Percentiles rank a stretch among this genome's conserved stretches.
These are phyloP conservation scores for Tupaia tana DNA, from an alignment of 2,113 vertebrate genomes.

Conservation along the genomic window DNA sequence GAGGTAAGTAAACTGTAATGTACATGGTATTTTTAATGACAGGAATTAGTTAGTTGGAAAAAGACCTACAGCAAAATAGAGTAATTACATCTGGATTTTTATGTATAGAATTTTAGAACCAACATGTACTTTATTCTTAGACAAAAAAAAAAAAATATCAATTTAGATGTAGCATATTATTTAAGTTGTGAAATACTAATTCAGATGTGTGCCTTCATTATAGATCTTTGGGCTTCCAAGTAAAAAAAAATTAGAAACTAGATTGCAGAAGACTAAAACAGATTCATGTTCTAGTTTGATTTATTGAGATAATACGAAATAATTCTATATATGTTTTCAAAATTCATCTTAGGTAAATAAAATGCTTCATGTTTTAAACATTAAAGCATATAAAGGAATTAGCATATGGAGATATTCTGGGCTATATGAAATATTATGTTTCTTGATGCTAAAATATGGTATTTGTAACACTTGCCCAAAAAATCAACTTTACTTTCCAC, in stretches of 20 bases:
- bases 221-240: neutral
- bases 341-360: neutral
- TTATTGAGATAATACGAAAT: neutral
- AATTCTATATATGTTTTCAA: neutral
- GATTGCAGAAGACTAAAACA: neutral
- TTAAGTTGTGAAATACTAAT: neutral
- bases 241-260: conserved; percentile 16
- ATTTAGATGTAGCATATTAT: neutral
- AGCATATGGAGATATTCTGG: neutral
- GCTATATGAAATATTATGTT: neutral
- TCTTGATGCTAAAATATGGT: conserved; percentile 6
- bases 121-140: neutral
- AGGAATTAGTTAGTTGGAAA: neutral
- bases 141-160: neutral
- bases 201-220: conserved; percentile 10
- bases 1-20: neutral
- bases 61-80: neutral
- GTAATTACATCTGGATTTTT: neutral
- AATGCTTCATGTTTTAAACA: neutral
- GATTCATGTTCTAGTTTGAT: neutral
- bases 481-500: conserved; percentile 61
- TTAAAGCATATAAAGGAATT: neutral
- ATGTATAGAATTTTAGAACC: conserved; percentile 9
- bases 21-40: neutral
- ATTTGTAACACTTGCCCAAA: conserved; percentile 48